Base-by-base conservation (phyloP, 2,888 invertebrate genomes). In the Arctia plantaginis region DNA sequence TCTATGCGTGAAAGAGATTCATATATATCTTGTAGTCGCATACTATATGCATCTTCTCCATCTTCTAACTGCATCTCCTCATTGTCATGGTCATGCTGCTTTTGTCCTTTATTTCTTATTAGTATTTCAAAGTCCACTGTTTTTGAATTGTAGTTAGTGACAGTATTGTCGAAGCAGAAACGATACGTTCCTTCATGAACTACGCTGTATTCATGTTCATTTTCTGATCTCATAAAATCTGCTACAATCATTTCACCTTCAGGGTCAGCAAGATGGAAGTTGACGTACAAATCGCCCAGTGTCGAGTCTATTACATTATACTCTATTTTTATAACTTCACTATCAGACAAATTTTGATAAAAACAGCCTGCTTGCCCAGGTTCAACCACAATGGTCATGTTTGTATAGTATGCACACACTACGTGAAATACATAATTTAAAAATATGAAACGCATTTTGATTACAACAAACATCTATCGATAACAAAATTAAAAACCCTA, bases 91-190 rank as follows among this genome's bases (percentile, higher is more conserved):
- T n/a, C 18, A 41, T 69, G 27, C 7, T 41, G 12, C 10, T 39
- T 35, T 23, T 41, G 30, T 30, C 18, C 15, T 23, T 35, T 27
- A 20, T 41, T 44, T 33, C 55, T 47, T 33, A 70, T 55, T 18
- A 30, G 27, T n/a, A 74, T 18, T 13, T 66, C 55, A 35, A 74
- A 74, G 3, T 41, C 30, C 12, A 74, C 73, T 15, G 69, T 74
- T 33, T 39, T 73, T 0, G 30, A 35, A n/a, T 66, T 69, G n/a
- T 66, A 41, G n/a, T 13, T n/a, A 20, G 51, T 69, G 35, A 69
- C 3, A 12, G 35, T 69, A 44, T 74, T 74, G 18, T 74, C 73
- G 39, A 74, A 74, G 44, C 73, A 74, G 44, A 69, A 66, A 33
- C 66, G 51, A 59, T 74, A 65, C 27, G 27, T 41, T 20, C 73